Conservation (phyloP, 2,797 vertebrate genomes). For the Macropus fuliginosus region DNA sequence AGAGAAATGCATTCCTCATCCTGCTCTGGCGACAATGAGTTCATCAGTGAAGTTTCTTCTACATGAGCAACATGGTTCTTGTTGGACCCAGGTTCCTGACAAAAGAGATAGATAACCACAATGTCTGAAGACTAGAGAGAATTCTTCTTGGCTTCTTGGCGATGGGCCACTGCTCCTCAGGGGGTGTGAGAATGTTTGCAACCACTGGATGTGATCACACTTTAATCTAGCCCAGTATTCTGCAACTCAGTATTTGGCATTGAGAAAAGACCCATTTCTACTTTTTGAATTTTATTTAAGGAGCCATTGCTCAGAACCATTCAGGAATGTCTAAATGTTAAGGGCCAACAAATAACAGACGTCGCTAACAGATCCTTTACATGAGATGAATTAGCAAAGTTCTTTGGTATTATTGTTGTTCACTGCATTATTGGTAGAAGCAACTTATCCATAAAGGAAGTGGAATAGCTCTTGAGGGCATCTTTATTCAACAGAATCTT, state of each 20-base stretch:
- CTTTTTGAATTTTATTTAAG: background rate
- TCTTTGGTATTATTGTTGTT: background rate
- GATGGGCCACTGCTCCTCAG: background rate
- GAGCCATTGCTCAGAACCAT: background rate
- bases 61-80: background rate
- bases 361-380: background rate
- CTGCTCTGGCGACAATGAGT: background rate
- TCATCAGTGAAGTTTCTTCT: background rate
- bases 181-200: background rate
- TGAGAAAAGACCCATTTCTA: background rate
- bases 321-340: background rate
- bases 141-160: background rate
- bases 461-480: background rate
- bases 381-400: background rate
- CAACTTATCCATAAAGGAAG: background rate
- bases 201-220: background rate
- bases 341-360: background rate
- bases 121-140: background rate
- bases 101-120: background rate
- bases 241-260: background rate
- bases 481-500: too few relatives aligned
- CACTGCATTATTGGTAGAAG: background rate
- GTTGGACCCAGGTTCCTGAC: background rate
- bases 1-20: background rate
- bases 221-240: background rate